These are phyloP conservation scores for Cheirogaleus medius DNA, from an alignment of 2,113 vertebrate species.

Conservation along the genomic window DNA sequence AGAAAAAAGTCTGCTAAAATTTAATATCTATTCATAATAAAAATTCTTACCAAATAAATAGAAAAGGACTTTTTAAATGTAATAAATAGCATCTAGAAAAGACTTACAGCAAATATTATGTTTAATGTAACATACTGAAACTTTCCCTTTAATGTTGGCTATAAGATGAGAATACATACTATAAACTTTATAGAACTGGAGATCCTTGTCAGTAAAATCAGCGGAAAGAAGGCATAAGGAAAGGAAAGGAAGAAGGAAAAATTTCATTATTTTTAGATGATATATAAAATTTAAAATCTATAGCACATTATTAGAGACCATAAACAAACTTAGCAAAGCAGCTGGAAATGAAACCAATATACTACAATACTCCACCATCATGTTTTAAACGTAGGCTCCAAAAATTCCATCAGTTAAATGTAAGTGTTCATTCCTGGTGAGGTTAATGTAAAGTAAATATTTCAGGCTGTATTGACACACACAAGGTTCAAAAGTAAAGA, in stretches of 20 bases:
- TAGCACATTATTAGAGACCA: neutral
- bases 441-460: neutral
- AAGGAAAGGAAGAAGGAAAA: neutral
- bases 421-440: neutral
- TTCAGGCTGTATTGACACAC: neutral
- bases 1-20: neutral
- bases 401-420: neutral
- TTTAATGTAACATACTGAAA: neutral
- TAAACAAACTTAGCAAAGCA: neutral
- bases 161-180: neutral
- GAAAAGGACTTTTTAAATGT: neutral
- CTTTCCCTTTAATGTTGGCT: neutral
- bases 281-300: neutral
- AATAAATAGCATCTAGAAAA: neutral
- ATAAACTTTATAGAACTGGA: neutral
- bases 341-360: neutral
- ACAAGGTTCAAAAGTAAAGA: neutral
- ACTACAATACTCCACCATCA: neutral
- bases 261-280: neutral
- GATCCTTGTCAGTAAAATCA: neutral
- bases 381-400: neutral
- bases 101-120: neutral
- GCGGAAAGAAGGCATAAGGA: neutral
- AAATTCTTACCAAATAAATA: neutral
- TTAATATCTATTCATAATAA: neutral